Conservation (phyloP, 2,797 vertebrate genomes). For the Enteromius paludinosus region DNA sequence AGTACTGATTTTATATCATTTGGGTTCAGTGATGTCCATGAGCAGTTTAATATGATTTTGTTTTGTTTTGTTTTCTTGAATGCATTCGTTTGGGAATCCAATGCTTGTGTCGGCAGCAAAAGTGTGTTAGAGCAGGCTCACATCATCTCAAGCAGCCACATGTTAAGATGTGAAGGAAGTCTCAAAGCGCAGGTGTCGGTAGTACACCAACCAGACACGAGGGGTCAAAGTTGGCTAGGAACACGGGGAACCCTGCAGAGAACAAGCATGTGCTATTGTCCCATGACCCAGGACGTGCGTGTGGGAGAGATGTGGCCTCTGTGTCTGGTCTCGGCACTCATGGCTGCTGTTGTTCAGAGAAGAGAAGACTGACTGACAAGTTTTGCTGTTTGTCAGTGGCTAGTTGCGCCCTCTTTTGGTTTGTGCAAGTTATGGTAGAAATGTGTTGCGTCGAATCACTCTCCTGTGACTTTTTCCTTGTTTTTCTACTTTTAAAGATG, state of each 20-base stretch:
- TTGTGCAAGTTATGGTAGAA: background rate
- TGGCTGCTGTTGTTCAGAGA: constrained; percentile 24
- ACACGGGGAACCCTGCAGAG: constrained; percentile 50
- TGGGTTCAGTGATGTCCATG: background rate
- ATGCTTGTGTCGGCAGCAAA: background rate
- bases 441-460: background rate
- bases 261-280: constrained; percentile 56
- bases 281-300: constrained; percentile 45
- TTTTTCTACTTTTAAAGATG: constrained; percentile 16
- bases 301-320: constrained; percentile 38
- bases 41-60: background rate
- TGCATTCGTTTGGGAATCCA: background rate
- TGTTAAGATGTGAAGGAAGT: constrained; percentile 32
- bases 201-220: constrained; percentile 20
- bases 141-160: constrained; percentile 5
- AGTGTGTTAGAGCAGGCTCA: background rate
- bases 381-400: constrained; percentile 49
- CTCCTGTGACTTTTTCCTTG: background rate
- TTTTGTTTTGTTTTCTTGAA: constrained; percentile 2
- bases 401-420: constrained; percentile 58
- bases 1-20: background rate
- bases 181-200: constrained; percentile 41
- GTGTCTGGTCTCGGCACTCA: constrained; percentile 19
- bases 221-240: constrained; percentile 48
- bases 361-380: background rate